Base-by-base conservation (phyloP, 2,113 vertebrate species). In the Notarius quadriscutis region DNA sequence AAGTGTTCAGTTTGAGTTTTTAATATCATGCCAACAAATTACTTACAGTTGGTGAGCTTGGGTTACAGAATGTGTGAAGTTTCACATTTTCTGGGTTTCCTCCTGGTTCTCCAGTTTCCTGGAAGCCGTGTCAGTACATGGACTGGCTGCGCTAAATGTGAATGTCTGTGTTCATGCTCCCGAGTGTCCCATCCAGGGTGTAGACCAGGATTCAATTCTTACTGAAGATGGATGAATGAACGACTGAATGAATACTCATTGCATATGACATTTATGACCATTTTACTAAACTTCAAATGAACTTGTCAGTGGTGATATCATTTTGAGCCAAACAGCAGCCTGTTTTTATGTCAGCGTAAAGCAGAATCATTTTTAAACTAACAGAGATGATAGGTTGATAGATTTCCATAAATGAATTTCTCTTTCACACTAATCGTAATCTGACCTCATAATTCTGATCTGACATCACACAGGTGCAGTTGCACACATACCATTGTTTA, bases 381-480 rank as follows among this genome's bases (percentile, higher is more conserved):
- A 51, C 22, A 55, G 50, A 57, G 9, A 11, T 84, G 34, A 41
- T 72, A 34, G 18, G 27, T 72, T 48, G 65, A 58, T 41, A 34
- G 0, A 34, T 57, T 72, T 57, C 30, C 22, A 1, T 20, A 34
- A 34, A 71, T 55, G 10, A 51, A 53, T 77, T 77, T 77, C 48
- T 25, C n/a, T 57, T 1, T 53, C 50, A 78, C 51, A 1, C 20
- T 51, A 50, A 53, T n/a, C 9, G 11, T 58, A 58, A 58, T 58
- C 17, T 80, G 78, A 80, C 17, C 9, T 30, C 78, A 57, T 58
- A 20, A 20, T 74, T 74, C 69, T 41, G 27, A 15, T 48, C 30
- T 75, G 83, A 60, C 51, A 14, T 75, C 14, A 58, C 30, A 48
- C 83, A 84, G 51, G 83, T 75, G 82, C 82, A 71, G 10, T 34